Conservation (phyloP, 2,113 vertebrate genomes). For the Neodon shergylaensis region DNA sequence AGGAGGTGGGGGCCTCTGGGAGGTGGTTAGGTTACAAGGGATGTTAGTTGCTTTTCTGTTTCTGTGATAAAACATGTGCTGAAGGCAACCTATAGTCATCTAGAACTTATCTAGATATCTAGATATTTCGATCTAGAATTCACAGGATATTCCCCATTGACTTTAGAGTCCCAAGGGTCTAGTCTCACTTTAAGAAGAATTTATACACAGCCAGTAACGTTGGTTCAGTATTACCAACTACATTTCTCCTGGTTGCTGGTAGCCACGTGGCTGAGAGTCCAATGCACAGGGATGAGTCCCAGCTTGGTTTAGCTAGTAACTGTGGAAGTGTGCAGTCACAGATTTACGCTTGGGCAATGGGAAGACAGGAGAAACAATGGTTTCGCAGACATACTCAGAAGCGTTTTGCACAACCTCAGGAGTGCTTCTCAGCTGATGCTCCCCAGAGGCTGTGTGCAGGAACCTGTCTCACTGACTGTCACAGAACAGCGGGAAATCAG, state of each 20-base stretch:
- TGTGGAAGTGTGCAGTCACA: conserved; percentile 9
- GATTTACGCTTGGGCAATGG: not conserved
- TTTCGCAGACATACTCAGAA: conserved; percentile 33
- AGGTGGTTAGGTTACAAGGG: not conserved
- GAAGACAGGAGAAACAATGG: not conserved
- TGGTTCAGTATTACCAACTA: not conserved
- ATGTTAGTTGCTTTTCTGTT: not conserved
- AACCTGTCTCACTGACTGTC: not conserved
- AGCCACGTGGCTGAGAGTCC: conserved; percentile 20
- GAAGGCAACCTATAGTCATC: not conserved
- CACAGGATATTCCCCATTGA: not conserved
- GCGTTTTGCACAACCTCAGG: conserved; percentile 41
- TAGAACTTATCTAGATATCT: not conserved
- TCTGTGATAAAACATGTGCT: not conserved
- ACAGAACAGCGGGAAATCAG: not conserved
- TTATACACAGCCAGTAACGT: not conserved
- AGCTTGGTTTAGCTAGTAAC: conserved; percentile 9
- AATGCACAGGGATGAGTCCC: not conserved
- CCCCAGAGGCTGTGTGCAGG: not conserved
- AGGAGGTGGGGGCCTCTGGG: not conserved
- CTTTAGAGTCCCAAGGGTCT: not conserved
- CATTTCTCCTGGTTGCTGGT: conserved; percentile 27
- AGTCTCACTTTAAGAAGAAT: not conserved
- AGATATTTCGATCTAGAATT: not conserved
- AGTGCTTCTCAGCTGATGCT: conserved; percentile 6